Evolutionary conservation across 2,113 vertebrate genomes (phyloP).

Genomic region (Cheilinus undulatus): DNA sequence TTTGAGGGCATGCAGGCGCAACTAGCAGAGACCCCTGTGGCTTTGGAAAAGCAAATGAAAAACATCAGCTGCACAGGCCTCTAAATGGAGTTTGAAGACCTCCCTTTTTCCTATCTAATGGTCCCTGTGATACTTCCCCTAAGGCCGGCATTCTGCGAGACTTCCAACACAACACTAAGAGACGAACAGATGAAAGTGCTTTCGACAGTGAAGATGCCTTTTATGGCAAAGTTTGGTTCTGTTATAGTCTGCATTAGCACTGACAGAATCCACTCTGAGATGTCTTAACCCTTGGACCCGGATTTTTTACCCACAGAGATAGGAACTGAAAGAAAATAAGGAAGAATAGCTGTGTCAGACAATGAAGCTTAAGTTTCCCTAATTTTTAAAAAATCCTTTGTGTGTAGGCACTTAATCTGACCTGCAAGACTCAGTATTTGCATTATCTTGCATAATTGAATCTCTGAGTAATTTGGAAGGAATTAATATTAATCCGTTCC

Average conservation of each 20-base stretch:
- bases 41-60: conserved; percentile 47
- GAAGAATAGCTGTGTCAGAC: conserved; percentile 30
- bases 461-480: conserved; percentile 60
- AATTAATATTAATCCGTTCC: conserved; percentile 72
- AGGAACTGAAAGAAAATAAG: conserved; percentile 8
- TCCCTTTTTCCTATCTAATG: conserved; percentile 59
- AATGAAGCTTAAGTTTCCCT: conserved; percentile 10
- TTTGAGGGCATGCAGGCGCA: conserved; percentile 54
- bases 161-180: conserved; percentile 23
- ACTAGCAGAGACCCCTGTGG: conserved; percentile 59
- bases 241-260: conserved; percentile 37
- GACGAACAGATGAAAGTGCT: conserved; percentile 31
- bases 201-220: conserved; percentile 26
- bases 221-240: conserved; percentile 24
- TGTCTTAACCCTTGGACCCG: conserved; percentile 11
- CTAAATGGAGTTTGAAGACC: conserved; percentile 56
- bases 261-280: conserved; percentile 28
- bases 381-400: not conserved
- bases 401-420: conserved; percentile 45
- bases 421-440: conserved; percentile 62
- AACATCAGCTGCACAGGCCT: conserved; percentile 51
- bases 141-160: conserved; percentile 30
- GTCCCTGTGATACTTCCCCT: conserved; percentile 61
- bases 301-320: conserved; percentile 7
- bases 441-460: conserved; percentile 73